Conservation (phyloP, 2,797 vertebrate genomes). For the Danio kyathit region DNA sequence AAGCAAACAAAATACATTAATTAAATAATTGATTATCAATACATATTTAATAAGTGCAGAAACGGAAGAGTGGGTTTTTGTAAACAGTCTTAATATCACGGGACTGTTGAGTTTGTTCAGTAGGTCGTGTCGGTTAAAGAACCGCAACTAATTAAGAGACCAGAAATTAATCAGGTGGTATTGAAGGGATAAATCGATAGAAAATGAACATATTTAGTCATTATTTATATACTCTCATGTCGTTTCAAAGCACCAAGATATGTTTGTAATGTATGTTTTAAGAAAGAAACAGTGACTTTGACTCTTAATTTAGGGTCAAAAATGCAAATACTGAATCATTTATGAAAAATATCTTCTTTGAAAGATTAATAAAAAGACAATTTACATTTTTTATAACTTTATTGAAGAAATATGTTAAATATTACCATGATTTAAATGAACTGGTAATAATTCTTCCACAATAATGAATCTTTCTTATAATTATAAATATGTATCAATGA, state of each 20-base stretch:
- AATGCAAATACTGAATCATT: background rate
- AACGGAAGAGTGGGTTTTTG: conserved; percentile 18
- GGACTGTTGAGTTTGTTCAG: background rate
- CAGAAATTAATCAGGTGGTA: background rate
- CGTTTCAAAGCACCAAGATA: background rate
- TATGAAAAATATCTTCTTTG: background rate
- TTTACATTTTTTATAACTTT: conserved; percentile 10
- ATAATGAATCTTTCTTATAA: background rate
- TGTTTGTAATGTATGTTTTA: background rate
- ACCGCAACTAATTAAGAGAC: background rate
- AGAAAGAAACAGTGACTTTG: background rate
- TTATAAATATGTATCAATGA: background rate
- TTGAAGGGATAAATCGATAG: background rate
- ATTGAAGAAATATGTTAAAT: conserved; percentile 10
- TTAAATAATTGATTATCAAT: conserved; percentile 28
- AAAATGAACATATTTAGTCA: background rate
- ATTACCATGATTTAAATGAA: background rate
- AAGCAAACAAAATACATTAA: conserved; percentile 38
- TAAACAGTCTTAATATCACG: background rate
- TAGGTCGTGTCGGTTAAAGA: background rate
- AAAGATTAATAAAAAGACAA: too few species aligned
- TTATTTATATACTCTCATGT: background rate
- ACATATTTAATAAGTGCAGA: conserved; percentile 32
- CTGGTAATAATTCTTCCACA: background rate
- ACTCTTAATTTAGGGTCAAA: background rate